Percentiles rank a stretch among this genome's conserved stretches.
These are phyloP conservation scores for Metacarcinus magister DNA, from an alignment of 2,888 invertebrate genomes.

Conservation along the genomic window DNA sequence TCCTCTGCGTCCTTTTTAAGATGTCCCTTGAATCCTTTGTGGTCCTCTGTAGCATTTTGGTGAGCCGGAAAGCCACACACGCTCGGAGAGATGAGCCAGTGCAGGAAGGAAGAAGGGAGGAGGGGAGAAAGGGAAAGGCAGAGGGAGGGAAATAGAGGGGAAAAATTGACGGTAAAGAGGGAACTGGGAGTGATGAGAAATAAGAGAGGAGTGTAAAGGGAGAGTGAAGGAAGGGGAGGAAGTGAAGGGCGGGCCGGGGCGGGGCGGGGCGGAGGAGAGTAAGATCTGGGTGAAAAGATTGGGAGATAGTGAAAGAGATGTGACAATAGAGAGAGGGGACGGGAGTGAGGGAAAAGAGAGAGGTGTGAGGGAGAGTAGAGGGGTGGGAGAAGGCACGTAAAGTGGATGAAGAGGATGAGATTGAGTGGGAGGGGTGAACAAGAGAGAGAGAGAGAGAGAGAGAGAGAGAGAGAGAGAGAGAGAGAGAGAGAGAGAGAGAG, in stretches of 20 bases:
- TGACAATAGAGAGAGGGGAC: neutral
- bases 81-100: neutral
- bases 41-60: neutral
- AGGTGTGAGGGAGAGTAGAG: neutral
- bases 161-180: neutral
- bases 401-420: neutral
- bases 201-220: neutral
- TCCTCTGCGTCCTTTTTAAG: conserved; percentile 18
- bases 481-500: neutral
- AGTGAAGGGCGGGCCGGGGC: neutral
- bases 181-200: neutral
- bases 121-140: neutral
- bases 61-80: neutral
- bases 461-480: neutral
- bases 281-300: neutral
- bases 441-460: neutral
- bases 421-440: neutral
- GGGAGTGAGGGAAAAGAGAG: neutral
- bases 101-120: neutral
- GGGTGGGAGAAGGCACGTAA: neutral
- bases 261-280: neutral
- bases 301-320: conserved; percentile 27
- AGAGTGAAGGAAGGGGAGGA: neutral
- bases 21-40: conserved; percentile 31
- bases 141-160: neutral